Evolutionary conservation across 2,113 vertebrate species (phyloP), one percentile per base, ranked within the genome.

Genomic region (Megaleporinus macrocephalus): DNA sequence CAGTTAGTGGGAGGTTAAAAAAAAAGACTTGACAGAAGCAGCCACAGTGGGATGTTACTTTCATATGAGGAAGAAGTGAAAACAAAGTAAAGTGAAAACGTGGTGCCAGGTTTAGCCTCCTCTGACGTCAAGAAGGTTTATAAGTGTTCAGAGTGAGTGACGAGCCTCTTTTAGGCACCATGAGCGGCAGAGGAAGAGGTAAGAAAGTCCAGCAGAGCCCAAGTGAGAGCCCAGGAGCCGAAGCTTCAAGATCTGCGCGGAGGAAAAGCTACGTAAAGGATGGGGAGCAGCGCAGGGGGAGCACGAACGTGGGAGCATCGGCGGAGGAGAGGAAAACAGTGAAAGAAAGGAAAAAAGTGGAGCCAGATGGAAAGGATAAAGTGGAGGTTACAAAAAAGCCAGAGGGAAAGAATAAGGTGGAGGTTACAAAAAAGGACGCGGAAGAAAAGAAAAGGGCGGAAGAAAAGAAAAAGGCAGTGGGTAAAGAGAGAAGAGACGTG

Each of bases 181-280:
- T 92, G 92, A 49, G 81, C 73, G 71, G 61, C 0, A 87, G 78
- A 84, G 85, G 81, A 11, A 86, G 24, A 85, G 24, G 79, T 20
- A 55, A 10, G 18, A 79, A 78, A 26, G 53, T 26, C 26, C 26
- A 0, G 7, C 4, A 10, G 0, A 6, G 3, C 3, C 33, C 33
- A 36, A 6, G 33, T 36, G 33, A 36, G 33, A 36, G 53, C 24
- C 26, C 29, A 0, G 11, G 5, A 6, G 0, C 57, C 65, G 71
- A 71, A 18, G 0, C 15, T 36, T 12, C 18, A 14, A 26, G 0
- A 0, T 7, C 33, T 18, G 29, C 26, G 27, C 33, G 15, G 16
- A 69, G 53, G 5, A 30, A 27, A 5, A 29, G 33, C 70, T 1
- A 3, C 0, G 6, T 10, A 3, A 72, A 16, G 47, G 24, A 13